A percentile compares a stretch with the other conserved stretches of the same genome.
Conservation (phyloP, 2,888 invertebrate genomes). For the Morpho deidamia region DNA sequence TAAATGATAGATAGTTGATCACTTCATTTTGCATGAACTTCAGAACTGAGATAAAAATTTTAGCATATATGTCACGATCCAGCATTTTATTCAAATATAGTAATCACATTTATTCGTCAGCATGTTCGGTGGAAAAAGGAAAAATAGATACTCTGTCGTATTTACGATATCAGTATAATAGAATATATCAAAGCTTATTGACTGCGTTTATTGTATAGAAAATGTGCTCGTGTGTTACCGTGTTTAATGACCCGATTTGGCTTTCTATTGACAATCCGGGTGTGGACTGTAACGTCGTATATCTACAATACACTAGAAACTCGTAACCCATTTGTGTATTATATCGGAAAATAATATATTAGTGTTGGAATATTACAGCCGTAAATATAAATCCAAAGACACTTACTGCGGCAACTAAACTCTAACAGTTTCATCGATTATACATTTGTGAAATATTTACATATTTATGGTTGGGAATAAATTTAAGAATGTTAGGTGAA, state of each 20-base stretch:
- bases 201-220: constrained; percentile 1
- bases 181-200: no score
- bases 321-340: background rate
- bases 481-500: background rate
- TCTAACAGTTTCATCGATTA: background rate
- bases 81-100: no score
- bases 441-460: background rate
- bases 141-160: no score
- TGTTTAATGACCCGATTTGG: constrained; percentile 26
- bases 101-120: no score
- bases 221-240: background rate
- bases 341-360: background rate
- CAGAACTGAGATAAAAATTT: no score
- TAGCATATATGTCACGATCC: no score
- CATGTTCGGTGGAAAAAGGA: no score
- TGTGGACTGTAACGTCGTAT: constrained; percentile 22
- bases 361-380: background rate
- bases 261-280: constrained; percentile 26
- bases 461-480: background rate
- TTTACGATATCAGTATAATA: no score
- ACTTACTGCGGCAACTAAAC: background rate
- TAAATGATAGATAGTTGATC: no score
- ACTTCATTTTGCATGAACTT: no score
- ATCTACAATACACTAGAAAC: background rate
- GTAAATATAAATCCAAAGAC: constrained; percentile 1